A percentile compares a stretch with the other conserved stretches of the same genome.
Conservation (phyloP, 2,797 vertebrate species). For the Champsocephalus gunnari region DNA sequence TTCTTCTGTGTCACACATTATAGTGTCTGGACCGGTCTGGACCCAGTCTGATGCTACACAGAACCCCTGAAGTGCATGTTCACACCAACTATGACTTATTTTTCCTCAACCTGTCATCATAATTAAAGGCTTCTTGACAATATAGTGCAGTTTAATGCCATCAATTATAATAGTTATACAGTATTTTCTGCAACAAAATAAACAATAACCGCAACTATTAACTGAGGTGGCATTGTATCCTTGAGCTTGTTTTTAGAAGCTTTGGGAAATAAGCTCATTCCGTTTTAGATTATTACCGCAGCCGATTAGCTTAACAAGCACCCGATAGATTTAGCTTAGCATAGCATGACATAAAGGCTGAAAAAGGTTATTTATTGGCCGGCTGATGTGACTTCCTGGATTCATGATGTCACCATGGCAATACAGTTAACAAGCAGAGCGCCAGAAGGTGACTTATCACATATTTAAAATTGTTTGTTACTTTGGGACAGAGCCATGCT, state of each 20-base stretch:
- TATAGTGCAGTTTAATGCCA: not conserved
- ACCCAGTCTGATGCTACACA: constrained; percentile 23
- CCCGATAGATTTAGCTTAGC: too few species aligned
- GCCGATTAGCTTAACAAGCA: too few species aligned
- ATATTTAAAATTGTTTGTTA: too few species aligned
- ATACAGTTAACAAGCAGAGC: not conserved
- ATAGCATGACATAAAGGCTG: too few species aligned
- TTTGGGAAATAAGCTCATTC: not conserved
- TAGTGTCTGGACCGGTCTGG: constrained; percentile 30
- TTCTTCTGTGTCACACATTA: constrained; percentile 31
- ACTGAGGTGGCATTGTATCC: not conserved
- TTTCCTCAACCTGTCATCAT: not conserved
- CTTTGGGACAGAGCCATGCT: not conserved
- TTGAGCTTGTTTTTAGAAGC: not conserved
- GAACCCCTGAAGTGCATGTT: constrained; percentile 14
- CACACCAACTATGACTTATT: constrained; percentile 16
- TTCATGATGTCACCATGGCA: not conserved
- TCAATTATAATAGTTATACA: not conserved
- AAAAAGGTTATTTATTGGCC: not conserved
- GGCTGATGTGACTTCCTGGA: too few species aligned
- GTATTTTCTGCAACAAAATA: not conserved
- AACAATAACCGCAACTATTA: not conserved
- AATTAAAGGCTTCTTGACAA: not conserved
- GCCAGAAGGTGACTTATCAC: not conserved
- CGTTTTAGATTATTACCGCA: not conserved